phyloP scores from a whole-genome alignment of 2,888 invertebrate genomes.

The Exephanes ischioxanthus region DNA sequence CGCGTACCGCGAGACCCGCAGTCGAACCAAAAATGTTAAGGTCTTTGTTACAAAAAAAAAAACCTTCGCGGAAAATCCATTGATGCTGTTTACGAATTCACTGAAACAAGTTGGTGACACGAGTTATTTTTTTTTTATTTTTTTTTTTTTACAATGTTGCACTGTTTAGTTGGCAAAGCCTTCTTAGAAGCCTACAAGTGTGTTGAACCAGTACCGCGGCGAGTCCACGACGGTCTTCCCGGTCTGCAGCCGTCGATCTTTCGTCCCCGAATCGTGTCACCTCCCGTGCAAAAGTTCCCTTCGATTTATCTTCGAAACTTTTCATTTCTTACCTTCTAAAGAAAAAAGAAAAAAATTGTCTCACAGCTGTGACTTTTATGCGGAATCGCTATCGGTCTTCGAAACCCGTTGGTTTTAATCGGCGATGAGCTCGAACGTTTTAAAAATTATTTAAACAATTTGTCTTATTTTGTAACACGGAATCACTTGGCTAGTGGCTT shows the following conservation, averaged over 20 bases:
- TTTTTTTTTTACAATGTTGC: neutral
- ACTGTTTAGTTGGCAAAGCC: constrained; percentile 33
- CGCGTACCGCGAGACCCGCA: neutral
- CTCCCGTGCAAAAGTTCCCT: neutral
- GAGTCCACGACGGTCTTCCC: constrained; percentile 40
- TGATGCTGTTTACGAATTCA: neutral
- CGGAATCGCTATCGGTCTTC: constrained; percentile 40
- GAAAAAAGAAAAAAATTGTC: constrained; percentile 4
- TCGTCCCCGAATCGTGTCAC: constrained; percentile 8
- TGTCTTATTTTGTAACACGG: neutral
- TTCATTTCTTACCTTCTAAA: constrained; percentile 2
- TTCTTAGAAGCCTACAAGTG: constrained; percentile 48
- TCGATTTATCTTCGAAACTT: constrained; percentile 26
- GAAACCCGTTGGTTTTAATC: neutral
- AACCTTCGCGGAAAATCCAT: neutral
- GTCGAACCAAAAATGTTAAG: neutral
- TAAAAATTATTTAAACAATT: neutral
- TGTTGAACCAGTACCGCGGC: constrained; percentile 33
- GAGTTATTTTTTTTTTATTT: neutral
- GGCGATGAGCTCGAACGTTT: too few relatives aligned
- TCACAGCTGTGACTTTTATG: neutral
- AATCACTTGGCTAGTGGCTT: neutral
- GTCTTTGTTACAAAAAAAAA: neutral
- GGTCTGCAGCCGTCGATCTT: neutral
- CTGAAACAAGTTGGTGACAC: neutral